A percentile compares a stretch with the other conserved stretches of the same genome.
Conservation (phyloP, 2,113 vertebrate genomes). For the Erythrocebus patas region DNA sequence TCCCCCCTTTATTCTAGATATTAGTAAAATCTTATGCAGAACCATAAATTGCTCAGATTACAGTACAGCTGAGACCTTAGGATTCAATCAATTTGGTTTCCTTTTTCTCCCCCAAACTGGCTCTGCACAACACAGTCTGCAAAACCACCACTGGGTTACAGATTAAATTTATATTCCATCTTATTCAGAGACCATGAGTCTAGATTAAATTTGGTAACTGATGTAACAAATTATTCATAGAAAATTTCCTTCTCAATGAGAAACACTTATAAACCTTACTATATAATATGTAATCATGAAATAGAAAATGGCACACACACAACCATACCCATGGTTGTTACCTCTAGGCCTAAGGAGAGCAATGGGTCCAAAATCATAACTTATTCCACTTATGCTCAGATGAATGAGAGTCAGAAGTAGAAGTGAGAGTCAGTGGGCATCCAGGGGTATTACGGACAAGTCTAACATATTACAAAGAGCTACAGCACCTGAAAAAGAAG, state of each 20-base stretch:
- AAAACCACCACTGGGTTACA: neutral
- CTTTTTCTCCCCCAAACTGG: too few relatives aligned
- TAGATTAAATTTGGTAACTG: neutral
- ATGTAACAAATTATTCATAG: neutral
- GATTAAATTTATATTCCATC: neutral
- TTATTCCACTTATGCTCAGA: neutral
- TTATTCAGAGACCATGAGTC: neutral
- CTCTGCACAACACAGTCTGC: neutral
- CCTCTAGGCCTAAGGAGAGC: neutral
- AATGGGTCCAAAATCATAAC: neutral
- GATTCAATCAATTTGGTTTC: neutral
- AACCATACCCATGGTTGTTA: too few relatives aligned
- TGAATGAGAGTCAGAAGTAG: neutral
- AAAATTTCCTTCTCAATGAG: slow-evolving; percentile 3
- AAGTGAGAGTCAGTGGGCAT: neutral
- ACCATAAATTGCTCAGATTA: neutral
- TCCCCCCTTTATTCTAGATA: neutral
- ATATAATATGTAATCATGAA: neutral
- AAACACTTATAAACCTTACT: neutral
- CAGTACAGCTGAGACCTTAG: neutral
- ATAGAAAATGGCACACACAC: neutral
- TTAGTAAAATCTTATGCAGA: neutral
- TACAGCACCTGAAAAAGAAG: neutral
- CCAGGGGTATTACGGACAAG: neutral
- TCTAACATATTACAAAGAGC: neutral